phyloP scores from a whole-genome alignment of 2,113 vertebrate species.

The Naja naja region DNA sequence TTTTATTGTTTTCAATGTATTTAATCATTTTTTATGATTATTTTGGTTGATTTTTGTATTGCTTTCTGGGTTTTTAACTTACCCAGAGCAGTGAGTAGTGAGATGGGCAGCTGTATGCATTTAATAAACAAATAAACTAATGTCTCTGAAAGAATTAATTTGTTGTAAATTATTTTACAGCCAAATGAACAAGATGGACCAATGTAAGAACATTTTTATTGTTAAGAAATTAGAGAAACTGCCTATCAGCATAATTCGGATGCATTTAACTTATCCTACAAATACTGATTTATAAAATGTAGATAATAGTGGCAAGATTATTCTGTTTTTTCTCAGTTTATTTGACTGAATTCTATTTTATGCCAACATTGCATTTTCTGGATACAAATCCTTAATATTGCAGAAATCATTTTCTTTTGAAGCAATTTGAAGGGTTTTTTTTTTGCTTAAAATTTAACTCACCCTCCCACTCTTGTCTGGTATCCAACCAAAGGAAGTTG shows the following conservation, averaged over 20 bases:
- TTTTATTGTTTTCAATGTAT: not conserved
- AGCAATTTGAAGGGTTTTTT: not conserved
- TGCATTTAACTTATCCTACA: not conserved
- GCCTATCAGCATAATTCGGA: not conserved
- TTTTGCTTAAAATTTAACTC: slow-evolving; percentile 10
- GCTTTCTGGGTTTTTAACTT: not conserved
- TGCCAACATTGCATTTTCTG: slow-evolving; percentile 8
- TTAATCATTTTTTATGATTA: not conserved
- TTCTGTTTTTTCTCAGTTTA: not conserved
- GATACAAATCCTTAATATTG: slow-evolving; percentile 10
- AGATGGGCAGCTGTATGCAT: not conserved
- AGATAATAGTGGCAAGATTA: not conserved
- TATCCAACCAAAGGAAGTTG: slow-evolving; percentile 15
- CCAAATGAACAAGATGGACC: not conserved
- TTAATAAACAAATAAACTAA: not conserved
- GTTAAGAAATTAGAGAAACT: not conserved
- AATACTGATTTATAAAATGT: slow-evolving; percentile 3
- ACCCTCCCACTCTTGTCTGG: slow-evolving; percentile 8
- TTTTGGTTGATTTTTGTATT: not conserved
- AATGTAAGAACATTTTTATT: not conserved
- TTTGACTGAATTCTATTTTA: not conserved
- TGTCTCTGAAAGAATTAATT: not conserved
- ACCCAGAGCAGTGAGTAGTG: not conserved
- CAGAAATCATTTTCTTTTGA: slow-evolving; percentile 33
- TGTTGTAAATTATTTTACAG: not conserved